Evolutionary conservation across 2,113 vertebrate genomes (phyloP), one percentile per base, ranked within the genome.

Genomic region (Falcunculus frontatus): DNA sequence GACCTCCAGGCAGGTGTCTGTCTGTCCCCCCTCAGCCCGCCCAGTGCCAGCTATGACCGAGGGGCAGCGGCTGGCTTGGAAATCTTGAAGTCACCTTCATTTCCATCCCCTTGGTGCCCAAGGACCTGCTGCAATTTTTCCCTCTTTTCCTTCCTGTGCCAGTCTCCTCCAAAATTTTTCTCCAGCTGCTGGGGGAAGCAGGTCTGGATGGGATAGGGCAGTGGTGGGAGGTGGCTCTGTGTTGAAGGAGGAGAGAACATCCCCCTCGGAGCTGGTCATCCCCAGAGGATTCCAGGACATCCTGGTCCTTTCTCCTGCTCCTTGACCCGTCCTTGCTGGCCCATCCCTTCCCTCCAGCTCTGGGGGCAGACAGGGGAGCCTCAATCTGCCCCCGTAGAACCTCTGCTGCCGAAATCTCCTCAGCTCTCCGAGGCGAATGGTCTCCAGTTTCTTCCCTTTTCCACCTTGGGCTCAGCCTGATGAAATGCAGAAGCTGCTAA

Each of bases 11-110:
- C 7, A 26, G 35, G 62, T 47, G 70, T 65, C 42, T 85, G 59
- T 4, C 56, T 50, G 6, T 67, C 56, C 20, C 63, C 79, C 63
- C 79, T 95, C 88, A 88, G 78, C 86, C 87, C 0, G 0, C 22
- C 35, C 0, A 0, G 9, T 0, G 0, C 41, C 0, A 3, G 16
- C 39, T 0, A 0, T 35, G 83, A 49, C 70, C 0, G 0, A 70
- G 56, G 27, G 47, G 18, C 37, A 37, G 3, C 0, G 3, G 5
- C 16, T 68, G 53, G 6, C 37, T 69, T 33, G 59, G 50, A 49
- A 37, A 73, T 65, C 56, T 46, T 16, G 37, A 63, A 85, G 10
- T 25, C 29, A 18, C 32, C 16, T 87, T 83, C 27, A 11, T 35
- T 65, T 70, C 59, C 33, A 42, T 11, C 20, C 20, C 30, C 14